phyloP scores from a whole-genome alignment of 2,113 vertebrate species.

The Chlamydotis undulata region DNA sequence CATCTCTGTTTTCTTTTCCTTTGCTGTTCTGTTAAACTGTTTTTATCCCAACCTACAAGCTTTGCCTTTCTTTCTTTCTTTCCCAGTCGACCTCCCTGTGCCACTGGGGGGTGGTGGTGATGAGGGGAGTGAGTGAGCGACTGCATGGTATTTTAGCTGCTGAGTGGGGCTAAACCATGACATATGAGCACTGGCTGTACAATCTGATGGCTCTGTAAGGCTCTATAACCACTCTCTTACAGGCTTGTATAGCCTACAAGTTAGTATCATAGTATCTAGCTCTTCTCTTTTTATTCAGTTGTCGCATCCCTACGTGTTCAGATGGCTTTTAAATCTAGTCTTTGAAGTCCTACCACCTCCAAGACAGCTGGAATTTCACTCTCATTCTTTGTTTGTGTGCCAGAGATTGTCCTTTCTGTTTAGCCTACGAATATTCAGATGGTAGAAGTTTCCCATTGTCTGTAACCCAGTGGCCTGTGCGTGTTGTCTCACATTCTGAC shows the following conservation, averaged over 20 bases:
- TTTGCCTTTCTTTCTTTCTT: too few species aligned
- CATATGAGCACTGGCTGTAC: not conserved
- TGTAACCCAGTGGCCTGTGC: not conserved
- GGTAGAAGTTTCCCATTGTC: not conserved
- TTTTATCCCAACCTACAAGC: too few species aligned
- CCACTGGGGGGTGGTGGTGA: too few species aligned
- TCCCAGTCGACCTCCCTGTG: too few species aligned
- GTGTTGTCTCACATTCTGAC: fast-evolving
- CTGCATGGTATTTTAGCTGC: too few species aligned
- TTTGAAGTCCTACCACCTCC: not conserved
- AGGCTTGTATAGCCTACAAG: not conserved
- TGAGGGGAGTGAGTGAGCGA: too few species aligned
- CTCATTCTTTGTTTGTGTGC: not conserved
- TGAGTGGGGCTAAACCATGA: too few species aligned
- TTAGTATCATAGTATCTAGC: not conserved
- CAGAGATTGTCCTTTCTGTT: not conserved
- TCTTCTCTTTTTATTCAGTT: not conserved
- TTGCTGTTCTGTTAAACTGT: too few species aligned
- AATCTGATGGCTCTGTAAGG: not conserved
- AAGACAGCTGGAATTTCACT: not conserved
- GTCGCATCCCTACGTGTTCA: not conserved
- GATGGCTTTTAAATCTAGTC: not conserved
- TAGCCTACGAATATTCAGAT: not conserved
- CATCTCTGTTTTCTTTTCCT: too few species aligned
- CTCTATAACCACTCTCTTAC: not conserved